Percentiles rank a stretch among this genome's conserved stretches.
phyloP scores from a whole-genome alignment of 2,113 vertebrate genomes.

The Pavo muticus region DNA sequence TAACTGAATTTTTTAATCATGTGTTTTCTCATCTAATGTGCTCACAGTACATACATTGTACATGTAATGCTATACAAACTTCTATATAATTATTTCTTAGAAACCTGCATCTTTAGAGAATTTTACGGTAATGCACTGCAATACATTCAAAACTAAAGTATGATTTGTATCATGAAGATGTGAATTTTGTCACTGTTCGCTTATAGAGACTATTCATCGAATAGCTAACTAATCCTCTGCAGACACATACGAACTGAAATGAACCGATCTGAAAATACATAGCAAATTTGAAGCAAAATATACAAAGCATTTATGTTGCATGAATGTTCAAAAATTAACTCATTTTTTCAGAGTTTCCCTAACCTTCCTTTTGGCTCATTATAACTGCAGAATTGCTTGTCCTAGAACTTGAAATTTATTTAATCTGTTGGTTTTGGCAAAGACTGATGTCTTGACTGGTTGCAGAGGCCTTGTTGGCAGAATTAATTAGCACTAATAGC shows the following conservation, averaged over 20 bases:
- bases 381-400: background rate
- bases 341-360: background rate
- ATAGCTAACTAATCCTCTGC: background rate
- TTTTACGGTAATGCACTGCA: background rate
- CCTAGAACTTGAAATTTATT: constrained; percentile 11
- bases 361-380: background rate
- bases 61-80: background rate
- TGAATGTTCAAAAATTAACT: background rate
- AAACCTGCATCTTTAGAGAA: background rate
- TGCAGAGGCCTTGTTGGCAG: constrained; percentile 33
- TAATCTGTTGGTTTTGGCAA: constrained; percentile 53
- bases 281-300: constrained; percentile 20
- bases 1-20: background rate
- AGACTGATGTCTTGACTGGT: constrained; percentile 18
- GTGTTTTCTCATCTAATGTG: background rate
- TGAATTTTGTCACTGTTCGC: background rate
- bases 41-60: background rate
- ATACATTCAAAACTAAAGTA: background rate
- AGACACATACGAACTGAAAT: background rate
- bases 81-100: background rate
- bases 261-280: background rate
- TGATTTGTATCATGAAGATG: background rate
- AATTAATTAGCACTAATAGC: constrained; percentile 63
- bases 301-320: background rate
- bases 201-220: background rate